Evolutionary conservation across 2,113 vertebrate species (phyloP).

Genomic region (Athene noctua): DNA sequence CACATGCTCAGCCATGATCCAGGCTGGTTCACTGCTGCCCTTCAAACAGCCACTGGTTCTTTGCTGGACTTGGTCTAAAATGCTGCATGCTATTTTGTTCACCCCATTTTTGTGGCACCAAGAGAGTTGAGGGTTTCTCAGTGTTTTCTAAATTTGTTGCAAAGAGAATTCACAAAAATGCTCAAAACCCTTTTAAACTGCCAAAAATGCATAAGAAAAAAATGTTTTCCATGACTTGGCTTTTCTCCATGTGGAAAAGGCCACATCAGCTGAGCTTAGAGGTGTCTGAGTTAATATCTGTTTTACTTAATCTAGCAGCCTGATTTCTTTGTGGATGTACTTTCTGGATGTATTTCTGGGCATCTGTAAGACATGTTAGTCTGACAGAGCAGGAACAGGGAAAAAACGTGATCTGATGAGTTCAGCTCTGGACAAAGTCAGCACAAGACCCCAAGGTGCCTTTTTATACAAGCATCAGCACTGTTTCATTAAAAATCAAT

Average conservation of each 20-base stretch:
- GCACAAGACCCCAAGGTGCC: not conserved
- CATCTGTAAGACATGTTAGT: not conserved
- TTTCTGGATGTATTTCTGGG: not conserved
- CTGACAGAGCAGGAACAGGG: not conserved
- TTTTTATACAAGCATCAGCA: not conserved
- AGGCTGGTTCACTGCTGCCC: not conserved
- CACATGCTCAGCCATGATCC: not conserved
- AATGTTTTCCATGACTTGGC: fast-evolving
- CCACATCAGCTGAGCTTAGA: not conserved
- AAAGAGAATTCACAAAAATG: not conserved
- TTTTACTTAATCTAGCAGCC: not conserved
- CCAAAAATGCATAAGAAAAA: not conserved
- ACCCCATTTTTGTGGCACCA: not conserved
- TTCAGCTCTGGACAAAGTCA: not conserved
- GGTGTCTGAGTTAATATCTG: not conserved
- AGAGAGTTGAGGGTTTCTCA: not conserved
- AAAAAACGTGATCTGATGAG: not conserved
- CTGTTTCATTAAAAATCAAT: slow-evolving; percentile 30
- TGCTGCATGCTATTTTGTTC: not conserved
- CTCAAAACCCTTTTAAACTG: not conserved
- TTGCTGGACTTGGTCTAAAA: not conserved
- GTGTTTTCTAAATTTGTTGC: not conserved
- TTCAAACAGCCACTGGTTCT: not conserved
- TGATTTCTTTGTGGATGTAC: not conserved
- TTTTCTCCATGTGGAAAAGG: not conserved